These are phyloP conservation scores for Ptychochromis oligacanthus DNA, from an alignment of 2,113 vertebrate species.

Conservation along the genomic window DNA sequence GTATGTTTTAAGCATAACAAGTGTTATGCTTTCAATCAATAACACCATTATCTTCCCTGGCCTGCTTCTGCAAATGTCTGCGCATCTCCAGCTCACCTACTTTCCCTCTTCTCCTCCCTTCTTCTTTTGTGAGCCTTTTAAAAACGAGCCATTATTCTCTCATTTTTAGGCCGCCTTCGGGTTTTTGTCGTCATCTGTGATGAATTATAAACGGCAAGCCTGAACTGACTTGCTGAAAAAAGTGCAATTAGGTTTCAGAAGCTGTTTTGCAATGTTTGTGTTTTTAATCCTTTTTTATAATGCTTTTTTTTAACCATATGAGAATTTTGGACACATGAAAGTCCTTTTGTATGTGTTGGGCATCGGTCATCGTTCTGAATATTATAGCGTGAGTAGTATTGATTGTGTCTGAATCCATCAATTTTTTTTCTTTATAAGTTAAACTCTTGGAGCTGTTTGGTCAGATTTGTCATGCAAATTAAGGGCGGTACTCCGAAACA, in stretches of 20 bases:
- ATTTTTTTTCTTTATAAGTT: background rate
- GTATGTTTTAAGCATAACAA: background rate
- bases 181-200: conserved; percentile 35
- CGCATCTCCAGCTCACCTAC: conserved; percentile 15
- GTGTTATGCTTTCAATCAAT: conserved; percentile 40
- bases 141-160: conserved; percentile 48
- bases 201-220: conserved; percentile 54
- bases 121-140: conserved; percentile 20
- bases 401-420: background rate
- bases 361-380: background rate
- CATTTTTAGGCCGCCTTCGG: conserved; percentile 43
- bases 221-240: conserved; percentile 37
- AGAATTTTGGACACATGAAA: background rate
- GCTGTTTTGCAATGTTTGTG: background rate
- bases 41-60: conserved; percentile 16
- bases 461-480: background rate
- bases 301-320: background rate
- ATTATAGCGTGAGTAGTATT: background rate
- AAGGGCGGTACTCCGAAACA: background rate
- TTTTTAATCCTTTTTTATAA: background rate
- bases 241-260: conserved; percentile 46
- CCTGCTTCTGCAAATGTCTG: background rate
- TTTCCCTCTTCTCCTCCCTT: background rate
- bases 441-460: background rate
- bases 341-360: background rate